Base-by-base conservation (phyloP, 2,888 invertebrate genomes). In the Drosophila anomalipes region DNA sequence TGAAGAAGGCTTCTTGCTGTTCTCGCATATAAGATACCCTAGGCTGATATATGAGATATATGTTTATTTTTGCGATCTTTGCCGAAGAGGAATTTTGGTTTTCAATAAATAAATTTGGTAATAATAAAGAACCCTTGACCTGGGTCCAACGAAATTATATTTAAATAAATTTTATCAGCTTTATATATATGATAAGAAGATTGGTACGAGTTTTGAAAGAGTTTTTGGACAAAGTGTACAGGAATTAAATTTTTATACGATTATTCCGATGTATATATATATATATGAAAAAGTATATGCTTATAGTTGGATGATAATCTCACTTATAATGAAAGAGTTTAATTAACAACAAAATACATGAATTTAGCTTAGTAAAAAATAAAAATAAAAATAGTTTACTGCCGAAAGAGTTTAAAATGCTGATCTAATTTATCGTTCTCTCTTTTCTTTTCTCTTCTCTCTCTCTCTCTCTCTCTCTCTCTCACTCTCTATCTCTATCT, bases 11-110 rank as follows among this genome's bases (percentile, higher is more conserved):
- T 22, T 0, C 39, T 22, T 19, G 6, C 5, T 0, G 1, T 3
- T 49, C 7, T 1, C 10, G 39, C n/a, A 12, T 19, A 5, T 26
- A 10, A 35, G 41, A 69, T 70, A 52, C 69, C 35, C 67, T 53
- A 26, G 22, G 4, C 16, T 26, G 26, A 26, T 26, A 9, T 28
- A 28, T 28, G 3, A 28, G 19, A 6, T 51, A 19, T 19, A 16
- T 16, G 16, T 26, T 26, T 26, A 26, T 16, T 26, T 26, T 1
- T 1, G 14, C 4, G 9, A 22, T 4, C 22, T 22, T 26, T 16
- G 14, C 22, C 47, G 7, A 9, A 16, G 9, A 16, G 1, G 16
- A 47, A 16, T 16, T 47, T 47, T 16, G 9, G 7, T 14, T 6
- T 14, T 14, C 9, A 22, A 47, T 7, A 47, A 22, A 22, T 28